These are phyloP conservation scores for rabbit (Oryctolagus cuniculus) DNA, from an alignment of 2,113 vertebrate species.

Conservation along the genomic window mOryCun1.1 NC_091439.1:74907001-74907500, in stretches of 20 bases:
- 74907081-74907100: neutral
- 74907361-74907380: slow-evolving; percentile 13
- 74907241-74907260: neutral
- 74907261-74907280: neutral
- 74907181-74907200: neutral
- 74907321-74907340: neutral
- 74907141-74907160: neutral
- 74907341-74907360: neutral
- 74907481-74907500: neutral
- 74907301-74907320: neutral
- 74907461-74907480: neutral
- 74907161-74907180: neutral
- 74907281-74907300: neutral
- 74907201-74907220: neutral
- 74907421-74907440: neutral
- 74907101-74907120: neutral
- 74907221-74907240: neutral
- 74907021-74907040: neutral
- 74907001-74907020: neutral
- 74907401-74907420: neutral
- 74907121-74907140: neutral
- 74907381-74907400: neutral
- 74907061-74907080: no score
- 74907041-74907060: neutral
- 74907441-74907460: neutral